Evolutionary conservation across 1,140 invertebrate genomes (phyloP), one percentile per base, ranked within the genome.

Genomic region (Trachymyrmex cornetzi): DNA sequence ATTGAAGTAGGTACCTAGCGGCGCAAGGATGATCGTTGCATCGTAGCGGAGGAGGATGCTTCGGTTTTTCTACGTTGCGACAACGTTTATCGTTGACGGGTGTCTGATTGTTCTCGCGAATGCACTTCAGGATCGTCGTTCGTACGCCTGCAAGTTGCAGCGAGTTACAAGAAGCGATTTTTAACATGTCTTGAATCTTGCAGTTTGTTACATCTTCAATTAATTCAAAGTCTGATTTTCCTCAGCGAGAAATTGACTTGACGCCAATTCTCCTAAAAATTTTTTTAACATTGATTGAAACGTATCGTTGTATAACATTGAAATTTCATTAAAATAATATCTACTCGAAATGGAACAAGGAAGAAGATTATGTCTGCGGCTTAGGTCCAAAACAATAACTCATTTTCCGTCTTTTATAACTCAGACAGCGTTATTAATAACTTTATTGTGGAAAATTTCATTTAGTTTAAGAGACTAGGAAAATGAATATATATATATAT

Each of bases 1-100:
- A 50, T 95, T 19, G 57, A 55, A 4, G 14, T n/a, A 59, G 2
- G 9, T 93, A 96, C 96, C 95, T 95, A 14, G 96, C 95, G 11
- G 97, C 96, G 92, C 98, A 98, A 11, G 97, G 97, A 87, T 96
- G 96, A 7, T 96, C 96, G 93, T 98, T 98, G 92, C 98, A 98
- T 69, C 96, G 95, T 50, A 91, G 77, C 53, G 97, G 94, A 0
- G 96, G 95, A 88, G 97, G 96, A 55, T 95, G 94, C 1, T 66
- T 44, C 3, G 97, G 97, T 88, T 96, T 97, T 19, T 96, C 96
- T 6, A 96, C 92, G 90, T 96, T 95, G 61, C 96, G 94, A 94
- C 98, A 98, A 89, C 97, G 95, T 61, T 96, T 96, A 64, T 97
- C 97, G 0, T 91, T 91, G 50, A 92, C 94, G 57, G 87, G 63